A percentile compares a stretch with the other conserved stretches of the same genome.
Evolutionary conservation across 2,113 vertebrate species (phyloP).

Genomic region (Muscicapa adusta): DNA sequence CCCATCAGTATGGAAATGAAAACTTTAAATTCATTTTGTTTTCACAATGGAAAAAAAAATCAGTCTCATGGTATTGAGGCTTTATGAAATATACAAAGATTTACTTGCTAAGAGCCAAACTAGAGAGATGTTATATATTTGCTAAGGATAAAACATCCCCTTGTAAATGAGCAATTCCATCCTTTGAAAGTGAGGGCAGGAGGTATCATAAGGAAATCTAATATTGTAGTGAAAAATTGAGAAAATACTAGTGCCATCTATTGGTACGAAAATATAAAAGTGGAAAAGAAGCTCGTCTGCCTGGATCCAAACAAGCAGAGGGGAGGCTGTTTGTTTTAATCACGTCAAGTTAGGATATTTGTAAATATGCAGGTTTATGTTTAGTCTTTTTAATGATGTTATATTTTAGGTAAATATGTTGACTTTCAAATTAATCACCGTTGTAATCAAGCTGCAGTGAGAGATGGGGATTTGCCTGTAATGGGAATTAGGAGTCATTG

Average conservation of each 20-base stretch:
- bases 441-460: slow-evolving; percentile 46
- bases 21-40: slow-evolving; percentile 41
- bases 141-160: slow-evolving; percentile 3
- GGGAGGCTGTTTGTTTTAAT: slow-evolving; percentile 26
- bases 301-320: background rate
- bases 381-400: slow-evolving; percentile 57
- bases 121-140: background rate
- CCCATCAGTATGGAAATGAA: slow-evolving; percentile 47
- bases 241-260: slow-evolving; percentile 61
- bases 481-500: slow-evolving; percentile 53
- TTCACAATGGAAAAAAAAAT: background rate
- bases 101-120: slow-evolving; percentile 9
- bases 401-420: slow-evolving; percentile 60
- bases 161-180: background rate
- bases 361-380: slow-evolving; percentile 45
- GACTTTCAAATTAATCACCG: slow-evolving; percentile 59
- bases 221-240: background rate
- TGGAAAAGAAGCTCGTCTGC: background rate
- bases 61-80: background rate
- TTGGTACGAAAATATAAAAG: slow-evolving; percentile 8
- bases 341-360: slow-evolving; percentile 44
- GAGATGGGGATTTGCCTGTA: slow-evolving; percentile 39
- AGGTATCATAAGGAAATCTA: background rate
- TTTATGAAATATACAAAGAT: slow-evolving; percentile 32
- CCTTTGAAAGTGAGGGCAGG: background rate